Evolutionary conservation across 2,888 invertebrate genomes (phyloP).

Genomic region (Crocallis elinguaria): DNA sequence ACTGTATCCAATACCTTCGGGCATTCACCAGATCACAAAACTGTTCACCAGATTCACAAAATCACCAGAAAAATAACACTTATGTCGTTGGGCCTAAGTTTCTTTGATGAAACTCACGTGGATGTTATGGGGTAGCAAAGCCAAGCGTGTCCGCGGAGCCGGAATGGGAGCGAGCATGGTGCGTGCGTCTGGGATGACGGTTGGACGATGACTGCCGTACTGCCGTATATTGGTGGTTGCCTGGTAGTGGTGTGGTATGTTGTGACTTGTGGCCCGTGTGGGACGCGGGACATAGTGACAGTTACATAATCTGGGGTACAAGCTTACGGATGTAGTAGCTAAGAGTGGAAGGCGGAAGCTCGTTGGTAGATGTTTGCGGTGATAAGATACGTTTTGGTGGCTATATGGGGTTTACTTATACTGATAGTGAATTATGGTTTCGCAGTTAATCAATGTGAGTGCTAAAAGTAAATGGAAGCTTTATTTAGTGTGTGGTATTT

Average conservation of each 20-base stretch:
- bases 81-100: background rate
- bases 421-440: slow-evolving; percentile 19
- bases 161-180: slow-evolving; percentile 67
- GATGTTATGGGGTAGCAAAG: slow-evolving; percentile 76
- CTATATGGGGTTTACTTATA: slow-evolving; percentile 12
- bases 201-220: slow-evolving; percentile 31
- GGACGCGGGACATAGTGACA: slow-evolving; percentile 13
- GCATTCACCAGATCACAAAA: slow-evolving; percentile 20
- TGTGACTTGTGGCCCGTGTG: background rate
- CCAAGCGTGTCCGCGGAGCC: slow-evolving; percentile 71
- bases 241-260: background rate
- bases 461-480: background rate
- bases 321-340: slow-evolving; percentile 6
- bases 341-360: slow-evolving; percentile 18
- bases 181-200: slow-evolving; percentile 56
- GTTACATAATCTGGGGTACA: slow-evolving; percentile 14
- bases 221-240: background rate
- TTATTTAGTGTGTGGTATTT: background rate
- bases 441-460: slow-evolving; percentile 2
- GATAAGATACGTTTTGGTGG: slow-evolving; percentile 26
- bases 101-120: slow-evolving; percentile 63
- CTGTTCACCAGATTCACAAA: slow-evolving; percentile 10
- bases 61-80: slow-evolving; percentile 4
- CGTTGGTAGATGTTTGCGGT: slow-evolving; percentile 20
- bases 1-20: slow-evolving; percentile 32